These are phyloP conservation scores for Porites australiensis DNA, from an alignment of 64 coral and sea anemone genomes.

Conservation along the genomic window DNA sequence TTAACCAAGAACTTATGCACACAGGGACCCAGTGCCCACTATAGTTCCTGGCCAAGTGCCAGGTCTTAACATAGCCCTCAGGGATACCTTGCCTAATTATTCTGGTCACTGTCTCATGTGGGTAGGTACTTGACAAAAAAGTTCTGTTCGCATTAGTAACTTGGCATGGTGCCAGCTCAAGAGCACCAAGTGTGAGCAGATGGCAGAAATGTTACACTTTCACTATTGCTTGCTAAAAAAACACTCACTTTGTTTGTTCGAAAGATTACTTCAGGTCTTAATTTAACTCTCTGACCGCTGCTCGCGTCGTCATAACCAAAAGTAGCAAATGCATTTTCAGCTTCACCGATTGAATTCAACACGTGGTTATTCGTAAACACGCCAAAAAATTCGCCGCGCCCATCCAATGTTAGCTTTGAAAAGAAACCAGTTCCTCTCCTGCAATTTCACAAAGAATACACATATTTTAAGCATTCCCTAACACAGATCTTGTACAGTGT, in stretches of 20 bases:
- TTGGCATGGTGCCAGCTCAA: no score
- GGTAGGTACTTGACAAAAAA: no score
- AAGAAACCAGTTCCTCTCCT: constrained; percentile 89
- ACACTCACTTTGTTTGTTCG: constrained; percentile 82
- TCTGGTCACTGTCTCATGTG: no score
- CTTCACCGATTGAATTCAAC: constrained; percentile 39
- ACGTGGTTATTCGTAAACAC: constrained; percentile 97
- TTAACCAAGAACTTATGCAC: no score
- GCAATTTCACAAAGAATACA: neutral
- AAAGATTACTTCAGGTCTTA: constrained; percentile 80
- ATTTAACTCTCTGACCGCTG: constrained; percentile 24
- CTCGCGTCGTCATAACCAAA: constrained; percentile 72
- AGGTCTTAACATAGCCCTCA: no score
- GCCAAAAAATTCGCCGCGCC: neutral
- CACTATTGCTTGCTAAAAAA: neutral
- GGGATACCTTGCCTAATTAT: no score
- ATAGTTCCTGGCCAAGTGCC: no score
- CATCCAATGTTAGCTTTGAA: constrained; percentile 30
- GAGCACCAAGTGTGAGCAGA: no score
- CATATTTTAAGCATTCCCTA: neutral
- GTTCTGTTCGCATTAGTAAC: no score
- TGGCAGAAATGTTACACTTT: neutral
- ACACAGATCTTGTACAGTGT: neutral
- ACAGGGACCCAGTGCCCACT: no score
- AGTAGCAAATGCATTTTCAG: constrained; percentile 50